Base-by-base conservation (phyloP, 2,888 invertebrate genomes). In the Tipula vernalis region DNA sequence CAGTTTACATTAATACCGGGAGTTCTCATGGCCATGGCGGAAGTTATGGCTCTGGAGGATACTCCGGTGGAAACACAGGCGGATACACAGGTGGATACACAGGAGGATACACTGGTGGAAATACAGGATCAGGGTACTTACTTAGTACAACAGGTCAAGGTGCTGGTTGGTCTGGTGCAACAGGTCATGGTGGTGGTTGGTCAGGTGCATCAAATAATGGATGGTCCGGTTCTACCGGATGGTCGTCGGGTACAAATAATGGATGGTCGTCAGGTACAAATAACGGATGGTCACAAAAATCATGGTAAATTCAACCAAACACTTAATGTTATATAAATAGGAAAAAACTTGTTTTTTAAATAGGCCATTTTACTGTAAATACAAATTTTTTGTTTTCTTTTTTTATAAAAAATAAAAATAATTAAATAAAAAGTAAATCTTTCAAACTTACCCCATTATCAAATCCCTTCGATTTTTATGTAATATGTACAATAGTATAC, bases 361-460 rank as follows among this genome's bases (percentile, higher is more conserved):
- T 84, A 39, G 84, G 84, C 41, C 41, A 84, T 39, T 41, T 84
- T 84, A 84, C n/a, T 84, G 84, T 39, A 84, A 84, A 84, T 84
- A 84, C 84, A 36, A 84, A 84, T 39, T 39, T 39, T 71, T 71
- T 71, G 28, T 71, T 71, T 28, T 71, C 28, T 71, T 51, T 71
- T 71, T 71, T 28, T 71, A 28, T 1, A 71, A 71, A 71, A 71
- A 28, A 71, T 15, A 51, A 51, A 51, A 51, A 39, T 2, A 39
- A 51, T 51, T 51, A 15, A 71, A 71, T 71, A 28, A 28, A 71
- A 71, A 71, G 28, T 51, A 39, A 39, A 39, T 39, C 39, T 39
- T 39, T 39, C 39, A 39, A 39, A 6, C 28, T 28, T 6, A 39
- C 39, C 1, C 6, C 39, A 39, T 39, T 39, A 2, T 39, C 39